phyloP scores from a whole-genome alignment of 2,888 invertebrate species.

The Synergus umbraculus region DNA sequence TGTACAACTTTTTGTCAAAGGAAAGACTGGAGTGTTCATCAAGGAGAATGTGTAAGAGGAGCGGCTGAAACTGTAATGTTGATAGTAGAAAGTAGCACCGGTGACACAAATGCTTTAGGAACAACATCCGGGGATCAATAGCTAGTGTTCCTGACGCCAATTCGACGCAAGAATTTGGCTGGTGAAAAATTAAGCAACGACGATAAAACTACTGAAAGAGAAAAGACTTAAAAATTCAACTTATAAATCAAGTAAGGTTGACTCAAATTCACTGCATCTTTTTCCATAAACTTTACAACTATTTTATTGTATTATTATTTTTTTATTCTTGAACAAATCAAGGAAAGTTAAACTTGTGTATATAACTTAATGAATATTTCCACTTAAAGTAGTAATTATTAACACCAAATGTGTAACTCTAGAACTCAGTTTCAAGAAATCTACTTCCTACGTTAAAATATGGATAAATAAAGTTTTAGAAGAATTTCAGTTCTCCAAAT shows the following conservation, averaged over 20 bases:
- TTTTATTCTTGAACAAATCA: not conserved
- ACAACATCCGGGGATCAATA: conserved; percentile 72
- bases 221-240: conserved; percentile 13
- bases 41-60: conserved; percentile 89
- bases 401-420: not conserved
- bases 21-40: conserved; percentile 93
- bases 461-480: not conserved
- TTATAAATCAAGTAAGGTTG: not conserved
- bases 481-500: not conserved
- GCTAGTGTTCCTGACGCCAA: conserved; percentile 68
- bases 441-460: not conserved
- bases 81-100: conserved; percentile 85
- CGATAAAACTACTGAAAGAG: not conserved
- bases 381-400: not conserved
- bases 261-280: not conserved
- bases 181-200: not conserved
- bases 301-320: not conserved
- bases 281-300: not conserved
- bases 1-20: conserved; percentile 94
- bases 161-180: conserved; percentile 57
- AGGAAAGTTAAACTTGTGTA: not conserved
- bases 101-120: conserved; percentile 67
- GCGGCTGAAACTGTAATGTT: conserved; percentile 90
- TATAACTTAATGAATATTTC: not conserved
- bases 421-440: not conserved